Percentiles rank a stretch among this genome's conserved stretches.
These are phyloP conservation scores for Zhuqinia jingwanae DNA, from an alignment of 2,888 invertebrate genomes.

Conservation along the genomic window DNA sequence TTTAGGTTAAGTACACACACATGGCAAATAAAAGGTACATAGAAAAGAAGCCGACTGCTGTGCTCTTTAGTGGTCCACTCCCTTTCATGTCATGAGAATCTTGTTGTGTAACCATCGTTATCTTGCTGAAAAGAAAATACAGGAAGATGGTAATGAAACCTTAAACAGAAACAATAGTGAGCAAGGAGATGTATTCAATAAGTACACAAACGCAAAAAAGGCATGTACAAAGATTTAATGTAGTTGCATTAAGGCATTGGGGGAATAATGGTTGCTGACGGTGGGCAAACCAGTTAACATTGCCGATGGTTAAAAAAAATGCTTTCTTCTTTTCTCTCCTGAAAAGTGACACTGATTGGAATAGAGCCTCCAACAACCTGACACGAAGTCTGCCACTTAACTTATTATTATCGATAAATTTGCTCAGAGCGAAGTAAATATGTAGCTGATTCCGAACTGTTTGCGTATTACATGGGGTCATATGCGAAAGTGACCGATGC, in stretches of 20 bases:
- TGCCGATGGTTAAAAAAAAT: neutral
- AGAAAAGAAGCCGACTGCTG: conserved; percentile 52
- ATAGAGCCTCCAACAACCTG: neutral
- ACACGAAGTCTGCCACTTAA: neutral
- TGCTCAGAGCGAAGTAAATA: neutral
- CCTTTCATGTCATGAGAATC: conserved; percentile 42
- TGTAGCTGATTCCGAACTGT: too few relatives aligned
- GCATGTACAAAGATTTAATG: too few relatives aligned
- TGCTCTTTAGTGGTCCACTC: conserved; percentile 53
- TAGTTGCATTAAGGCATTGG: neutral
- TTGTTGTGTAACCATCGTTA: conserved; percentile 2
- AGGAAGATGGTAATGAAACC: conserved; percentile 57
- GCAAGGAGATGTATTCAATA: neutral
- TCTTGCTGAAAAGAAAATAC: conserved; percentile 9
- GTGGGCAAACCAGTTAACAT: conserved; percentile 25
- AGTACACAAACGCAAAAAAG: neutral
- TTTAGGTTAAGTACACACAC: conserved; percentile 46
- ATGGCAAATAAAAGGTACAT: neutral
- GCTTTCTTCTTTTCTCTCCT: conserved; percentile 9
- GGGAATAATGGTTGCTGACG: neutral
- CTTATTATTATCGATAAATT: neutral
- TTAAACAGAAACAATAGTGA: neutral
- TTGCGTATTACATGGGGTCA: too few relatives aligned
- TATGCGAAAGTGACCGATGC: too few relatives aligned
- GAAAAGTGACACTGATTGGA: conserved; percentile 67